These are phyloP conservation scores for Lottia scabra DNA, from an alignment of 2,888 invertebrate genomes.

Conservation along the genomic window DNA sequence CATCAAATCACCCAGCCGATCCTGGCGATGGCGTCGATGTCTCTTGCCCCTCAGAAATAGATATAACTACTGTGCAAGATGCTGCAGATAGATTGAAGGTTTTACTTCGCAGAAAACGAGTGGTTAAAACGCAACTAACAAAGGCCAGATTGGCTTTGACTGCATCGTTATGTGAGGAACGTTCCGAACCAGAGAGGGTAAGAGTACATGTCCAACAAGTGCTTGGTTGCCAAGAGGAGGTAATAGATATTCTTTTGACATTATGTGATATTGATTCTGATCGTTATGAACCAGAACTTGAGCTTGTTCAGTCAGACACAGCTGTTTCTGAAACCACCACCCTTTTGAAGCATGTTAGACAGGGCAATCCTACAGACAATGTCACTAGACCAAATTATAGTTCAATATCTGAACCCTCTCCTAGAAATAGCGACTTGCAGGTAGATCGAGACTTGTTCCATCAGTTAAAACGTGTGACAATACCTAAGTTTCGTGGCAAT, in stretches of 20 bases:
- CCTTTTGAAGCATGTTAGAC: no score
- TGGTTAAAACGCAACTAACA: neutral
- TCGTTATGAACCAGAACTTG: neutral
- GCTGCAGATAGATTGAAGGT: neutral
- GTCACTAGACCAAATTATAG: no score
- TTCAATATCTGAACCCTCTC: no score
- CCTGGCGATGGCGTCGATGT: no score
- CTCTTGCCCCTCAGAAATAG: no score
- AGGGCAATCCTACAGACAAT: no score
- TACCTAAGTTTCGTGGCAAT: neutral
- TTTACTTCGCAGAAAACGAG: neutral
- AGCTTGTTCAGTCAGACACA: neutral
- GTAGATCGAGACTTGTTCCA: neutral
- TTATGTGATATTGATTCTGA: neutral
- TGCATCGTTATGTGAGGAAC: neutral
- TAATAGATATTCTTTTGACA: neutral
- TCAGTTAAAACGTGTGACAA: neutral
- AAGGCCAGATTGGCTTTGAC: neutral
- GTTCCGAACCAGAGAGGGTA: neutral
- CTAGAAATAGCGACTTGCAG: no score
- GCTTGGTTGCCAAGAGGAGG: neutral
- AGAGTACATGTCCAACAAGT: neutral
- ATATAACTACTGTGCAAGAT: no score
- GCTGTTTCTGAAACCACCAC: no score
- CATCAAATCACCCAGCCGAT: no score